Conservation (phyloP, 2,888 invertebrate species). For the Ypsolopha scabrella region DNA sequence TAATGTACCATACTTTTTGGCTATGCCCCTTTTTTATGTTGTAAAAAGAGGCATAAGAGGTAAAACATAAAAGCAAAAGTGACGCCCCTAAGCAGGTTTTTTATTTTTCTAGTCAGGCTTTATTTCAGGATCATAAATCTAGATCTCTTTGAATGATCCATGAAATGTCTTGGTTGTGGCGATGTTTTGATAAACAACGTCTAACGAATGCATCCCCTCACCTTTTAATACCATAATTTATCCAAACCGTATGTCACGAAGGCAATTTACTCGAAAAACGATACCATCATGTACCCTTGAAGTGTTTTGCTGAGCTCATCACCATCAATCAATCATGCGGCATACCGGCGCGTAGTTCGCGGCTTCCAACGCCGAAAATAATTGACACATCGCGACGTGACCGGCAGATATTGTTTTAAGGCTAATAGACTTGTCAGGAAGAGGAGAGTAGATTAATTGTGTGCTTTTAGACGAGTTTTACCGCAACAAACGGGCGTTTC, state of each 20-base stretch:
- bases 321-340: conserved; percentile 37
- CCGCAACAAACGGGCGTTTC: too few relatives aligned
- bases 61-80: too few relatives aligned
- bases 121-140: too few relatives aligned
- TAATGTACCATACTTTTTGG: too few relatives aligned
- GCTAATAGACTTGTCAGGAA: conserved; percentile 43
- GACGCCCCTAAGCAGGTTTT: too few relatives aligned
- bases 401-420: conserved; percentile 37
- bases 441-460: conserved; percentile 42
- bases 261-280: not conserved
- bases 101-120: too few relatives aligned
- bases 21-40: too few relatives aligned
- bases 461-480: conserved; percentile 11
- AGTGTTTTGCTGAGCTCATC: conserved; percentile 12
- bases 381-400: conserved; percentile 31
- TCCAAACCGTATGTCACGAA: conserved; percentile 7
- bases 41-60: too few relatives aligned
- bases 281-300: not conserved
- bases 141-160: too few relatives aligned
- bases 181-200: too few relatives aligned
- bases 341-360: not conserved
- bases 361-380: conserved; percentile 17
- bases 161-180: too few relatives aligned
- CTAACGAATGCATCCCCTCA: too few relatives aligned
- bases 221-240: not conserved